Evolutionary conservation across 2,888 invertebrate genomes (phyloP), one percentile per base, ranked within the genome.

Genomic region (Metellina segmentata): DNA sequence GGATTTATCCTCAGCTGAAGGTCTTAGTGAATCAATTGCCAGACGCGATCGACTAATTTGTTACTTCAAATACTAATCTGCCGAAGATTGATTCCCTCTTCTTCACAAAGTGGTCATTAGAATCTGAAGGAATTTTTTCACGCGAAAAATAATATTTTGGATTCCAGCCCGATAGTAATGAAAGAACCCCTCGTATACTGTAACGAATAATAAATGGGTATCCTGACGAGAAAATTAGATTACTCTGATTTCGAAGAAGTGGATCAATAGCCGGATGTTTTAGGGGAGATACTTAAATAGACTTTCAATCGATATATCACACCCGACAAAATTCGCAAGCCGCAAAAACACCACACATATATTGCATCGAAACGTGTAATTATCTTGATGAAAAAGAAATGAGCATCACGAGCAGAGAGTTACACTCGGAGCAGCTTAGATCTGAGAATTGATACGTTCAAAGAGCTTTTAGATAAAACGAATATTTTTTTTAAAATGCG

Each of bases 141-240:
- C 70, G 0, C 71, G 49, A n/a, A 82, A 49, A 49, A n/a, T 69
- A 6, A 8, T 16, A 48, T 34, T 7, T 49, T 70, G 69, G 61
- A 70, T 34, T n/a, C 19, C 8, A n/a, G 34, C 81, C 71, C 82
- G 48, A 71, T 20, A 82, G 48, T 82, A 16, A 19, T 69, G 49
- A n/a, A 70, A 70, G 34, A 34, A 70, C 69, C 20, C 51, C 51
- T 78, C 19, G 51, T 78, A 13, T 78, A 61, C 11, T 86, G 49
- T 86, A 86, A 86, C 85, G 78, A 34, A 86, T 86, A 85, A 85
- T 85, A 85, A 85, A 85, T 85, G 85, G 75, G 69, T 53, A 49
- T 69, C 69, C 78, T 85, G 85, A 69, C 61, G 77, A 86, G 85
- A 70, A 78, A 78, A 86, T 86, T 86, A 86, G 85, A 78, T 86